Evolutionary conservation across 2,113 vertebrate genomes (phyloP).

Genomic region (Neopipo cinnamomea): DNA sequence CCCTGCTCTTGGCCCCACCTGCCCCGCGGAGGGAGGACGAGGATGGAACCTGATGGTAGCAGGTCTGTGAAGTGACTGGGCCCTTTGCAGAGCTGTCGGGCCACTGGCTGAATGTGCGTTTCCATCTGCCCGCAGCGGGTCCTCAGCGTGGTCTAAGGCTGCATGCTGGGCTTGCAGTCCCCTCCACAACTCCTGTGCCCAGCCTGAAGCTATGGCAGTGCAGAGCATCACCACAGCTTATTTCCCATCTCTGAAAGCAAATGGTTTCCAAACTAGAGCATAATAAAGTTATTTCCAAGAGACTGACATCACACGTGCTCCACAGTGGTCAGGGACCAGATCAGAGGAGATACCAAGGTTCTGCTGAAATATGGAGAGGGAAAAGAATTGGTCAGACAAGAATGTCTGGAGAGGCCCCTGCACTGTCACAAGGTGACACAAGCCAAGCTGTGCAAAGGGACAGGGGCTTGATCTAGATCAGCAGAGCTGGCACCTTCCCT

Average conservation of each 20-base stretch:
- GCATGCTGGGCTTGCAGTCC: not conserved
- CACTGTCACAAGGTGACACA: not conserved
- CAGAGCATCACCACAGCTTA: rapidly evolving
- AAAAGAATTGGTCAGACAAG: not conserved
- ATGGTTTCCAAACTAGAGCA: rapidly evolving
- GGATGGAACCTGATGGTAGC: rapidly evolving
- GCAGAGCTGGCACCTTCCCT: not conserved
- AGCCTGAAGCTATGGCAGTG: not conserved
- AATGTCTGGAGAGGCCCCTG: not conserved
- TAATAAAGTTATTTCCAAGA: not conserved
- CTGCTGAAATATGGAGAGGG: not conserved
- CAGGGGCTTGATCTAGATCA: rapidly evolving
- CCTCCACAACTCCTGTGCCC: not conserved
- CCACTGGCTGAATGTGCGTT: not conserved
- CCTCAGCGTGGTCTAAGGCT: not conserved
- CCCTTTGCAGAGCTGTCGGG: not conserved
- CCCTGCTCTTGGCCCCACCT: not conserved
- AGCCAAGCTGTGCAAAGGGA: not conserved
- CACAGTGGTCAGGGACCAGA: not conserved
- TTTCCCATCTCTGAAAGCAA: not conserved
- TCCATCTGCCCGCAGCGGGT: not conserved
- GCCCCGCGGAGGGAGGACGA: rapidly evolving
- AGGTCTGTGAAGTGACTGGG: rapidly evolving
- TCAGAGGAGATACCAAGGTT: not conserved
- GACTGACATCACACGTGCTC: not conserved